Base-by-base conservation (phyloP, 2,888 invertebrate species). In the Leptura quadrifasciata region DNA sequence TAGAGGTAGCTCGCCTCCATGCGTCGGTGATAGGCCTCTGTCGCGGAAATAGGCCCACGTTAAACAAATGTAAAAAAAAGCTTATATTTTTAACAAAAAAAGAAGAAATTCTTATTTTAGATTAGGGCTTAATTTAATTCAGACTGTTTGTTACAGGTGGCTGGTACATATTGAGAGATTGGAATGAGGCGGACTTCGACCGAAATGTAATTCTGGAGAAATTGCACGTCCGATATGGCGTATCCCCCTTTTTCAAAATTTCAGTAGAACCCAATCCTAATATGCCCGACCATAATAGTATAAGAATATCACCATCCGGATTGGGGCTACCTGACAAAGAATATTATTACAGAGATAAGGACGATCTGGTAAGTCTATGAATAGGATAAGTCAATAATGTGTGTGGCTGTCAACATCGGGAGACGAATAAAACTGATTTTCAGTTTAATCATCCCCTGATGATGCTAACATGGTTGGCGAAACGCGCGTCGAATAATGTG, bases 291-390 rank as follows among this genome's bases (percentile, higher is more conserved):
- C 86, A 88, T 65, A 90, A 90, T 80, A 90, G 90, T 72, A 91
- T 92, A 71, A 87, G 91, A 88, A 89, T 92, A 70, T 90, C 90
- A 52, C 91, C 92, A 15, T 88, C 91, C 4, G 92, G 91, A 9
- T 88, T 92, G 74, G 92, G 91, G 1, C 88, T 92, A 72, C 91
- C 91, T 0, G 91, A 91, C 84, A 87, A 87, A 61, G 90, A 89
- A 64, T 92, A 91, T 84, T 91, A 91, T 82, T 90, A 89, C 79
- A 86, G 87, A 61, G 87, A 87, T 57, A 86, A 88, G 58, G 87
- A 89, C 63, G 87, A 89, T 76, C 85, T 85, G 79, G 91, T 91
- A 87, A 88, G 85, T 83, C 18, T 61, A 39, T 21, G n/a, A n/a
- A n/a, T n/a, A n/a, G n/a, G n/a, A n/a, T n/a, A n/a, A n/a, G n/a